These are phyloP conservation scores for Prietella phreatophila DNA, from an alignment of 2,113 vertebrate species.

Conservation along the genomic window DNA sequence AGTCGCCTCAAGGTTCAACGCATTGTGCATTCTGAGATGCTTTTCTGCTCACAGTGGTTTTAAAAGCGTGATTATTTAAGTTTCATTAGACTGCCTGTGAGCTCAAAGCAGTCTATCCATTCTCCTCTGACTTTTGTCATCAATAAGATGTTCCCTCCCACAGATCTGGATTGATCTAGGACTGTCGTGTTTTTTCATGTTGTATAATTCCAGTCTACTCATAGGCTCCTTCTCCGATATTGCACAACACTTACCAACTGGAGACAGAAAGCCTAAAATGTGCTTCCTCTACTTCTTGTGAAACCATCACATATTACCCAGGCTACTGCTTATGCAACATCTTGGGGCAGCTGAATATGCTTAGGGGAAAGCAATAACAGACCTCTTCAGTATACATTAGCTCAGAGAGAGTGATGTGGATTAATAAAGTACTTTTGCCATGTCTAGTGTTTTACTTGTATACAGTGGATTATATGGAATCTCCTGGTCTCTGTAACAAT, in stretches of 20 bases:
- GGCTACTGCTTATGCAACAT: not conserved
- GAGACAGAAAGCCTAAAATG: not conserved
- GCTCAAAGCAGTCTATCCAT: not conserved
- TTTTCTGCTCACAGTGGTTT: not conserved
- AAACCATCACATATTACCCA: not conserved
- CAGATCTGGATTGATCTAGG: not conserved
- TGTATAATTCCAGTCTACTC: not conserved
- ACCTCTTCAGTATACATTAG: not conserved
- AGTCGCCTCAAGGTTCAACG: not conserved
- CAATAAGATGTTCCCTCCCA: not conserved
- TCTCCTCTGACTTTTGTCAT: not conserved
- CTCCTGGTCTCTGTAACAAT: not conserved
- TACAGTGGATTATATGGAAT: not conserved
- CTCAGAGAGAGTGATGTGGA: not conserved
- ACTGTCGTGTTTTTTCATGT: not conserved
- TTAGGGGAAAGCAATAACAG: not conserved
- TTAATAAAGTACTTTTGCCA: not conserved
- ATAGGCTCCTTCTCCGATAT: not conserved
- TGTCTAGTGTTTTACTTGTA: not conserved
- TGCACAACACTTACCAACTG: not conserved
- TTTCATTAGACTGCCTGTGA: not conserved
- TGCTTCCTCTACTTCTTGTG: not conserved
- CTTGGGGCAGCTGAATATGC: not conserved
- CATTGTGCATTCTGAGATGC: not conserved
- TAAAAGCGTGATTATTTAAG: not conserved